phyloP scores from a whole-genome alignment of 1,140 invertebrate genomes.

The Coenobita brevimanus region DNA sequence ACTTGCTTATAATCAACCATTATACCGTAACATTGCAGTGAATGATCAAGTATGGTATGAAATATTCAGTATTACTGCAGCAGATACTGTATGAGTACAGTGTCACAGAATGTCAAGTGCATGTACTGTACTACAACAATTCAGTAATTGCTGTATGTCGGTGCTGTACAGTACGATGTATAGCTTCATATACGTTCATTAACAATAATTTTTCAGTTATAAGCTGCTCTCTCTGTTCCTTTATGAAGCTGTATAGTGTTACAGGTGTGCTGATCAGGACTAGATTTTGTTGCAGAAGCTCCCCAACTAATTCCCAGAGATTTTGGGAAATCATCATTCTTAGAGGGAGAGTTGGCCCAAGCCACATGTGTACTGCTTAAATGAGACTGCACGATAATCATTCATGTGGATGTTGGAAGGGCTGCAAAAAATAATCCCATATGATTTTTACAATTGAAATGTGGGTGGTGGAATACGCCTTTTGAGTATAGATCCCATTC shows the following conservation, averaged over 20 bases:
- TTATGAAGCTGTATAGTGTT: background rate
- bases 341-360: slow-evolving; percentile 77
- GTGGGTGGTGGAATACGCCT: slow-evolving; percentile 80
- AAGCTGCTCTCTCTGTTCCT: slow-evolving; percentile 58
- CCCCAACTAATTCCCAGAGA: slow-evolving; percentile 46
- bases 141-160: too few species aligned
- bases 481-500: slow-evolving; percentile 84
- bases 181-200: too few species aligned
- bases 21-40: too few species aligned
- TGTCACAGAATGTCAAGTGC: too few species aligned
- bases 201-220: background rate
- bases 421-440: slow-evolving; percentile 69
- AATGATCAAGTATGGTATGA: too few species aligned
- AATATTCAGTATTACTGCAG: too few species aligned
- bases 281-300: slow-evolving; percentile 54
- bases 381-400: slow-evolving; percentile 85
- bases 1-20: too few species aligned
- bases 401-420: slow-evolving; percentile 86
- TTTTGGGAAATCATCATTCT: slow-evolving; percentile 69
- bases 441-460: slow-evolving; percentile 73
- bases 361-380: slow-evolving; percentile 87
- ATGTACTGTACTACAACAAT: too few species aligned
- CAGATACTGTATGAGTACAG: too few species aligned
- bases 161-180: too few species aligned
- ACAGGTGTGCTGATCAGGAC: slow-evolving; percentile 5